Conservation (phyloP, 1,140 invertebrate species). For the Potamilus streckersoni region DNA sequence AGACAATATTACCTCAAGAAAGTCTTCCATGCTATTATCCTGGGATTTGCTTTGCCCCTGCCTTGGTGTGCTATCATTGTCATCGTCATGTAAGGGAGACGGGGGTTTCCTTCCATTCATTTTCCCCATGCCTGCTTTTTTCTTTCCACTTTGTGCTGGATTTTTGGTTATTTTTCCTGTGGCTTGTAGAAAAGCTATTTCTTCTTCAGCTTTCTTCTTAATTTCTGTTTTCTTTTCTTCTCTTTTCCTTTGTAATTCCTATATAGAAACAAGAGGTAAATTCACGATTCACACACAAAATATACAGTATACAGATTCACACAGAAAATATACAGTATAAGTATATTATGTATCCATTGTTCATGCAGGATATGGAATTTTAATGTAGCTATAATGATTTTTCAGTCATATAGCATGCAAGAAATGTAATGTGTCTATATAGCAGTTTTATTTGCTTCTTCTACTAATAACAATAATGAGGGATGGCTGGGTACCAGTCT, state of each 20-base stretch:
- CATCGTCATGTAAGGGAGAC: constrained; percentile 13
- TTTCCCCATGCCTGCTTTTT: constrained; percentile 39
- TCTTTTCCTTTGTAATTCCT: constrained; percentile 64
- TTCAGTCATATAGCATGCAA: too few relatives aligned
- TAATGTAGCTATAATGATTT: too few relatives aligned
- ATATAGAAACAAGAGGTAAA: neutral
- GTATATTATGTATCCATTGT: too few relatives aligned
- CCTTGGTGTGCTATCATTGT: constrained; percentile 20
- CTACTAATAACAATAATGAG: too few relatives aligned
- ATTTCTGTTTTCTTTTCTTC: constrained; percentile 59
- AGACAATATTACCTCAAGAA: constrained; percentile 13
- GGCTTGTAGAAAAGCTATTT: constrained; percentile 59
- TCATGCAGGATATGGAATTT: too few relatives aligned
- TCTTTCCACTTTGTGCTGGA: constrained; percentile 36
- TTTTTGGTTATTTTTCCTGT: constrained; percentile 60
- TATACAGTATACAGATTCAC: too few relatives aligned
- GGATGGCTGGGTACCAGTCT: too few relatives aligned
- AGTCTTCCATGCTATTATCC: constrained; percentile 32
- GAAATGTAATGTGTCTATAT: too few relatives aligned
- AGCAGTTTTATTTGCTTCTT: too few relatives aligned
- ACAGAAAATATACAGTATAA: too few relatives aligned
- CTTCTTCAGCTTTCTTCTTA: constrained; percentile 61
- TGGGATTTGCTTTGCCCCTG: constrained; percentile 10
- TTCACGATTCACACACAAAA: too few relatives aligned
- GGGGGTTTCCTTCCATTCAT: neutral